phyloP scores from a whole-genome alignment of 1,140 invertebrate species.

The Cherax quadricarinatus region DNA sequence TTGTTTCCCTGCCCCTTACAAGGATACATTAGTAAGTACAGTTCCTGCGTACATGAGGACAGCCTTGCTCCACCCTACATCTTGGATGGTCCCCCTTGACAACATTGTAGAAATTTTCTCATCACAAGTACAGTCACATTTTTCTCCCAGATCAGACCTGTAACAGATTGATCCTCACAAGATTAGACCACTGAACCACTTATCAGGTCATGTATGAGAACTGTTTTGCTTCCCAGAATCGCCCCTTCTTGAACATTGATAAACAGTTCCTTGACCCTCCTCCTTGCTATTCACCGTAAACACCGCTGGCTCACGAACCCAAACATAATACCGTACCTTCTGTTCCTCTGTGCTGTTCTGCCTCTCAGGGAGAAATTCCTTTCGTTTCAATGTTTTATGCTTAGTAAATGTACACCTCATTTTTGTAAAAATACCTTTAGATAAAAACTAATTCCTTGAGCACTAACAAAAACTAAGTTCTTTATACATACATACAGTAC shows the following conservation, averaged over 20 bases:
- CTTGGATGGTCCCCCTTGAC: slow-evolving; percentile 48
- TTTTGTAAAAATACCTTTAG: slow-evolving; percentile 25
- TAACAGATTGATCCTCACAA: slow-evolving; percentile 54
- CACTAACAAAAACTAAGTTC: slow-evolving; percentile 14
- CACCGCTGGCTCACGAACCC: slow-evolving; percentile 63
- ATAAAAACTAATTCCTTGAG: slow-evolving; percentile 28
- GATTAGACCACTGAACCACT: slow-evolving; percentile 24
- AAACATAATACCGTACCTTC: slow-evolving; percentile 61
- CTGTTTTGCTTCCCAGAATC: slow-evolving; percentile 31
- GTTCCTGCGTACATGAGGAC: slow-evolving; percentile 60
- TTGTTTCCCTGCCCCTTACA: slow-evolving; percentile 71
- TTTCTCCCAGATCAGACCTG: slow-evolving; percentile 58
- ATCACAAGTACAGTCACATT: slow-evolving; percentile 64
- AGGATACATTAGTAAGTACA: slow-evolving; percentile 72
- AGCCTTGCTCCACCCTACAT: slow-evolving; percentile 67
- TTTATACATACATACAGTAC: slow-evolving; percentile 28
- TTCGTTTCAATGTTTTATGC: slow-evolving; percentile 35
- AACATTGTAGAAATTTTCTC: slow-evolving; percentile 61
- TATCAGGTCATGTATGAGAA: slow-evolving; percentile 23
- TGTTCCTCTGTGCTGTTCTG: slow-evolving; percentile 63
- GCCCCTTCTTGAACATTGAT: slow-evolving; percentile 68
- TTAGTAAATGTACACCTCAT: slow-evolving; percentile 40
- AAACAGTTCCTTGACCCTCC: slow-evolving; percentile 66
- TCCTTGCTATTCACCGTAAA: slow-evolving; percentile 67
- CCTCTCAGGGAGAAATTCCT: slow-evolving; percentile 18